Conservation (phyloP, 1,140 invertebrate species). For the Drosophila rufa region DNA sequence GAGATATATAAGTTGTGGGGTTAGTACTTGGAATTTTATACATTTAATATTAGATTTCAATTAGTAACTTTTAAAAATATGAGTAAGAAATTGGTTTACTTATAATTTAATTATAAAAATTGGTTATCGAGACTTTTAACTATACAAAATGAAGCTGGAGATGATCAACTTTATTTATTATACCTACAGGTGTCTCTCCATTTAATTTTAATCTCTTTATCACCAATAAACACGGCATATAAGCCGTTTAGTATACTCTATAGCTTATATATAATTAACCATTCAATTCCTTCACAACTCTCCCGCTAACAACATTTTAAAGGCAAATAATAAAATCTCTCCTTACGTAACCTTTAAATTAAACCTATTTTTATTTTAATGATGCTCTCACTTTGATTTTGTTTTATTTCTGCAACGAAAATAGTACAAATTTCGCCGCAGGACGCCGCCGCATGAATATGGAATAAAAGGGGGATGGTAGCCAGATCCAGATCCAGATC, state of each 20-base stretch:
- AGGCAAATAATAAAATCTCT: neutral
- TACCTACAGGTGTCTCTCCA: no score
- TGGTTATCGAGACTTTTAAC: no score
- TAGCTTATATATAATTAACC: no score
- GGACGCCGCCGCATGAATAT: neutral
- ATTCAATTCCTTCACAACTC: neutral
- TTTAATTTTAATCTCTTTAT: no score
- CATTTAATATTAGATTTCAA: neutral
- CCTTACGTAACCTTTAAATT: neutral
- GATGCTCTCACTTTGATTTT: slow-evolving; percentile 1
- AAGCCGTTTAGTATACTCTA: no score
- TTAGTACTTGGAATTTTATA: neutral
- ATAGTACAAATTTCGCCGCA: slow-evolving; percentile 49
- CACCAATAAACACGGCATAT: no score
- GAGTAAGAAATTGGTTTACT: neutral
- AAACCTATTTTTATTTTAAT: neutral
- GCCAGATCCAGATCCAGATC: slow-evolving; percentile 25
- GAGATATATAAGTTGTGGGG: neutral
- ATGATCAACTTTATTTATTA: no score
- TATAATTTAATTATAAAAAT: no score
- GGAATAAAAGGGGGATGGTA: slow-evolving; percentile 18
- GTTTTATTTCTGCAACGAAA: slow-evolving; percentile 45
- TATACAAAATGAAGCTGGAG: no score
- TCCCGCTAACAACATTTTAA: neutral
- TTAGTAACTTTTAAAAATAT: neutral